A percentile compares a stretch with the other conserved stretches of the same genome.
Evolutionary conservation across 2,888 invertebrate genomes (phyloP).

Genomic region (Heteromurus nitidus): DNA sequence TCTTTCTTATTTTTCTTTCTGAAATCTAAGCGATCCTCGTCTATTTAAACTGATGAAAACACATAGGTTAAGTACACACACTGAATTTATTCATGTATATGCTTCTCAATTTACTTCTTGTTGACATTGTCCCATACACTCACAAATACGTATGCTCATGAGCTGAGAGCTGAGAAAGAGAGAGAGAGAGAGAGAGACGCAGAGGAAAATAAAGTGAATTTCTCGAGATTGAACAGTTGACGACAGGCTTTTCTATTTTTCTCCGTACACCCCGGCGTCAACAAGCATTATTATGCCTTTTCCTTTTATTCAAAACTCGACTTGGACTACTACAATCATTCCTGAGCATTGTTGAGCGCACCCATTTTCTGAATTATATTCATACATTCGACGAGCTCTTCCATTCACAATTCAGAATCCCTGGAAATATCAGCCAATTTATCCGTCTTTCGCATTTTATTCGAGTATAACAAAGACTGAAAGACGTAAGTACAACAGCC

Average conservation of each 20-base stretch:
- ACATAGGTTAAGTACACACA: slow-evolving; percentile 31
- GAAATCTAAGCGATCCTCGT: slow-evolving; percentile 27
- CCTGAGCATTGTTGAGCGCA: background rate
- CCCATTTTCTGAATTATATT: slow-evolving; percentile 6
- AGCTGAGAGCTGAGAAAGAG: background rate
- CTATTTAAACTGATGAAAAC: slow-evolving; percentile 42
- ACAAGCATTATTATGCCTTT: slow-evolving; percentile 43
- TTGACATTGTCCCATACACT: slow-evolving; percentile 44
- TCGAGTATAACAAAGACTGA: background rate
- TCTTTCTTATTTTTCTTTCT: slow-evolving; percentile 24
- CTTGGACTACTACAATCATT: no score
- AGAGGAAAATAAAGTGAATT: background rate
- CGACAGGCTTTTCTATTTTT: slow-evolving; percentile 48
- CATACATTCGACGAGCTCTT: background rate
- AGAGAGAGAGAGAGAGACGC: background rate
- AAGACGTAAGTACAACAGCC: background rate
- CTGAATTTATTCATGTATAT: slow-evolving; percentile 40
- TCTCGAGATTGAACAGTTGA: slow-evolving; percentile 48
- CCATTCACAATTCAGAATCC: no score
- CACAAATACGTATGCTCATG: no score
- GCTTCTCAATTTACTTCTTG: slow-evolving; percentile 55
- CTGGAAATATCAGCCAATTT: slow-evolving; percentile 14
- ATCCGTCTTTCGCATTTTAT: background rate
- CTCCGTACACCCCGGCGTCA: slow-evolving; percentile 21
- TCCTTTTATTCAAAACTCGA: slow-evolving; percentile 32